Percentiles rank a stretch among this genome's conserved stretches.
phyloP scores from a whole-genome alignment of 2,888 invertebrate species.

The Lithodes maja region DNA sequence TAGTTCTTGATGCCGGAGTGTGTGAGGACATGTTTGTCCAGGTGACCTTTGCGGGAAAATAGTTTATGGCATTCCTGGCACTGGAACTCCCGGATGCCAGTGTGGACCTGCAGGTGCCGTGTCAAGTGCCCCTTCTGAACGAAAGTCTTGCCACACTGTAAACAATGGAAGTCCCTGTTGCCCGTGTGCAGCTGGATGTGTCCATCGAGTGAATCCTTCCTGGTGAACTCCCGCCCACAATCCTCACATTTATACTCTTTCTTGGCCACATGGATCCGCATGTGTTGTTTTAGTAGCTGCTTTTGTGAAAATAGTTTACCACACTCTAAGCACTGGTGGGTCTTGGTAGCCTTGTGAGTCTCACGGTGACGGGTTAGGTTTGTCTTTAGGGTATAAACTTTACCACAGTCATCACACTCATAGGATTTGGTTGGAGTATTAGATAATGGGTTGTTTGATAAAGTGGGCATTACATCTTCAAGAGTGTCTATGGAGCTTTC shows the following conservation, averaged over 20 bases:
- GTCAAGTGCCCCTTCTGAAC: not conserved
- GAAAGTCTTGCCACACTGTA: not conserved
- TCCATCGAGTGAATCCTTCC: not conserved
- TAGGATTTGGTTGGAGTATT: no score
- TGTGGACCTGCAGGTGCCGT: not conserved
- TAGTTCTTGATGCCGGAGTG: constrained; percentile 15
- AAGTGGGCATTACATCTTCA: no score
- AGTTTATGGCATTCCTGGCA: not conserved
- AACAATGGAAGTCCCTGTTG: not conserved
- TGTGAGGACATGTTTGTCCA: not conserved
- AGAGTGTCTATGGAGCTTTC: no score
- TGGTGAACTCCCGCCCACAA: no score
- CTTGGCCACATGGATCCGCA: no score
- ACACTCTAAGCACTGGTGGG: no score
- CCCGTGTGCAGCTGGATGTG: not conserved
- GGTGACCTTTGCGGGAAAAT: not conserved
- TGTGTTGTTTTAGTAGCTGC: no score
- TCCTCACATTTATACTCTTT: no score
- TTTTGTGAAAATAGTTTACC: no score
- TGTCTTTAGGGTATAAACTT: not conserved
- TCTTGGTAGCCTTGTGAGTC: no score
- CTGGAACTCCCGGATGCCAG: not conserved
- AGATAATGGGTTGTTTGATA: no score
- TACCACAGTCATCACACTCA: not conserved
- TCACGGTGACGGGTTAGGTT: not conserved